Base-by-base conservation (phyloP, 92 coral and sea anemone genomes). In the Zoanthus sansibaricus region DNA sequence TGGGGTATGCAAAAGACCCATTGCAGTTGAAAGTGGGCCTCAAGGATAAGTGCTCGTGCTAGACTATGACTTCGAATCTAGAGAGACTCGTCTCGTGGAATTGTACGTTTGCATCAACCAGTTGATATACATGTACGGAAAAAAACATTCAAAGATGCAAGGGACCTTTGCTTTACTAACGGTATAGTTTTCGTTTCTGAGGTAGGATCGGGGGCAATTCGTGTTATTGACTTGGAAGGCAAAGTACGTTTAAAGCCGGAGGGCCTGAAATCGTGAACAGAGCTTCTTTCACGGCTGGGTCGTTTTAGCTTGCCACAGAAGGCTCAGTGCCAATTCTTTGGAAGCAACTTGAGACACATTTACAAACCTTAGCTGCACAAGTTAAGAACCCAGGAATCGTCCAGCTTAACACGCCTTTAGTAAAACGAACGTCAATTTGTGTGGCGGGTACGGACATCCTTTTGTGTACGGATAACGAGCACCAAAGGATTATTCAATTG, bases 121-220 rank as follows among this genome's bases (percentile, higher is more conserved):
- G 86, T 69, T 76, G 92, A 76, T 67, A 89, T 89, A 7, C 45
- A 42, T 71, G 79, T 90, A 37, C 85, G 67, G 49, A 90, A 74
- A 55, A 87, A 86, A 46, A 49, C 30, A 56, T 75, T 90, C 70
- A 79, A 90, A 45, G 93, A 90, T 90, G 90, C 88, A 3, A 72
- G 88, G 68, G 90, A 86, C 68, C 79, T 86, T 3, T 90, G 87
- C 79, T 72, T 48, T 70, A 82, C 72, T 18, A 86, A 79, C 64
- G 84, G 79, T 0, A 51, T 83, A 75, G 88, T 76, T 31, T 87
- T 90, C 66, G 82, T 87, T 77, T 86, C 89, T 1, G 89, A 89
- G 72, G 33, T 89, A 51, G 86, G 86, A 17, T 71, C 89, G 37
- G 58, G 77, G 9, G 87, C 87, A 48, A 77, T 78, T 66, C 79